A percentile compares a stretch with the other conserved stretches of the same genome.
These are phyloP conservation scores for Dicaeum eximium DNA, from an alignment of 2,113 vertebrate species.

Conservation along the genomic window DNA sequence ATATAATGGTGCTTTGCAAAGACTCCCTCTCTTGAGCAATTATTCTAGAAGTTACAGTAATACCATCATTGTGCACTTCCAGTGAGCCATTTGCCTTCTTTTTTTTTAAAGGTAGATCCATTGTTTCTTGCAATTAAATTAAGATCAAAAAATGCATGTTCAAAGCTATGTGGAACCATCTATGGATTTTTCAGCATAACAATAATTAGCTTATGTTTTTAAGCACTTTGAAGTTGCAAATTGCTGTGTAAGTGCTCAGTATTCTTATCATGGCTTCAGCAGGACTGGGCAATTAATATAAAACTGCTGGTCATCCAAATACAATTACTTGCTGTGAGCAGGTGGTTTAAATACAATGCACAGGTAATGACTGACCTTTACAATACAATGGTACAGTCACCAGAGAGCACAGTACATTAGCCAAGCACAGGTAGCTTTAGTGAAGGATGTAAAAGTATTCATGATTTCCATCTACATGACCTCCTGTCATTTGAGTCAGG, in stretches of 20 bases:
- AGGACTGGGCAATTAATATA: slow-evolving; percentile 37
- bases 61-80: neutral
- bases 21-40: neutral
- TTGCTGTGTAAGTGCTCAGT: slow-evolving; percentile 14
- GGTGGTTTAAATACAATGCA: slow-evolving; percentile 59
- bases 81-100: neutral
- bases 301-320: slow-evolving; percentile 43
- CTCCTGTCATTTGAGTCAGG: neutral
- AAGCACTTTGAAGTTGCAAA: slow-evolving; percentile 15
- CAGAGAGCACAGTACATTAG: slow-evolving; percentile 31
- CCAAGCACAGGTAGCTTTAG: slow-evolving; percentile 29
- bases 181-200: neutral
- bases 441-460: slow-evolving; percentile 15
- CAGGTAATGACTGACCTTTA: slow-evolving; percentile 71
- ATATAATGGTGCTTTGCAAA: neutral
- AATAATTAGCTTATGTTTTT: slow-evolving; percentile 47
- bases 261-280: slow-evolving; percentile 1
- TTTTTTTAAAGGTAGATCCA: neutral
- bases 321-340: slow-evolving; percentile 54
- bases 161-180: neutral
- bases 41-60: neutral
- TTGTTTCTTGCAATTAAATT: slow-evolving; percentile 29
- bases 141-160: neutral
- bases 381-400: slow-evolving; percentile 41
- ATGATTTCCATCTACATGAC: neutral